Evolutionary conservation across 2,113 vertebrate species (phyloP).

Genomic region (Dissostichus mawsoni): DNA sequence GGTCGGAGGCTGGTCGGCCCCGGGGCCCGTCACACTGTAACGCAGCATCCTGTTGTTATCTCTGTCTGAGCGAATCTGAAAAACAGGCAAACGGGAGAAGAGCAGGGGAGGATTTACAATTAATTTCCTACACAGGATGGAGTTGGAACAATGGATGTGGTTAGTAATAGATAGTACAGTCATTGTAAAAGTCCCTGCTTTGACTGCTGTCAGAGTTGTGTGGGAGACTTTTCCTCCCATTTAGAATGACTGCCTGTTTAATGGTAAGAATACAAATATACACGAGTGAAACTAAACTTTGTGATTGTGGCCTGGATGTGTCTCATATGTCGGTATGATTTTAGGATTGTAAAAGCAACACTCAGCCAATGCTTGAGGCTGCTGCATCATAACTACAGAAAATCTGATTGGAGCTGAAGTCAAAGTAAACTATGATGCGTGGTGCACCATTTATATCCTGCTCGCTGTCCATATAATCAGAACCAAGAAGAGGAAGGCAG

Average conservation of each 20-base stretch:
- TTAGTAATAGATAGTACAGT: not conserved
- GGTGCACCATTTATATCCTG: slow-evolving; percentile 25
- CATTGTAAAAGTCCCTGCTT: not conserved
- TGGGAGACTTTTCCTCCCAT: not conserved
- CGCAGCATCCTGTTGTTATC: slow-evolving; percentile 93
- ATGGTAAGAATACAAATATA: slow-evolving; percentile 23
- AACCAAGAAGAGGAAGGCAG: not conserved
- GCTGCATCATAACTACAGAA: slow-evolving; percentile 7
- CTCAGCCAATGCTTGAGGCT: slow-evolving; percentile 31
- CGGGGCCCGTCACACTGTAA: slow-evolving; percentile 97
- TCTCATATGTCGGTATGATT: slow-evolving; percentile 49
- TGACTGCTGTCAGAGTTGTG: slow-evolving; percentile 16
- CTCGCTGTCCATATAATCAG: slow-evolving; percentile 4
- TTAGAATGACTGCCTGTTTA: slow-evolving; percentile 3
- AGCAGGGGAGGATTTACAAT: not conserved
- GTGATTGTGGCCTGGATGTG: slow-evolving; percentile 53
- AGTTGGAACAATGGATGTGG: not conserved
- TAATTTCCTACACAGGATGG: not conserved
- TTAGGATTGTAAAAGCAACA: slow-evolving; percentile 12
- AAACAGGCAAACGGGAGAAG: not conserved
- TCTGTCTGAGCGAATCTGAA: slow-evolving; percentile 93
- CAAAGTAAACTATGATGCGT: slow-evolving; percentile 17
- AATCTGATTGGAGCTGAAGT: slow-evolving; percentile 35
- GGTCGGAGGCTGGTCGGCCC: slow-evolving; percentile 95
- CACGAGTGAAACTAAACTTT: slow-evolving; percentile 12